These are phyloP conservation scores for Crocidura indochinensis DNA, from an alignment of 2,797 vertebrate genomes.

Conservation along the genomic window DNA sequence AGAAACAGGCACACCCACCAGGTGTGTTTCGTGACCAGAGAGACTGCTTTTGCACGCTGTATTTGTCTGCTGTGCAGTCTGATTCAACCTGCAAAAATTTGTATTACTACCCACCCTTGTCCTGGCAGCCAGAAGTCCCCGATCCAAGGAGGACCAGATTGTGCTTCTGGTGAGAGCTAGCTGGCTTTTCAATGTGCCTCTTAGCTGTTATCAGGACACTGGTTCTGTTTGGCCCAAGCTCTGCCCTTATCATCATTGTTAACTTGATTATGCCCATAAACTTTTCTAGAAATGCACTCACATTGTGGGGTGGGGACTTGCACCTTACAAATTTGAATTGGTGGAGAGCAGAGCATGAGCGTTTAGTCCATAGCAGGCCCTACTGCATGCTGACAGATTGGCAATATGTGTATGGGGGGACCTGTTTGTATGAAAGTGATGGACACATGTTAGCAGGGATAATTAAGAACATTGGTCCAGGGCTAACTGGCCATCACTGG, in stretches of 20 bases:
- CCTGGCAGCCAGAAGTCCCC: background rate
- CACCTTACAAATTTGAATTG: background rate
- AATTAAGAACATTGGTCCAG: rapidly evolving
- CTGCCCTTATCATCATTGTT: background rate
- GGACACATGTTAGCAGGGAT: too few species aligned
- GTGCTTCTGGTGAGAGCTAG: background rate
- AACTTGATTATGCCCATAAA: background rate
- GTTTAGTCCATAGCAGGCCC: background rate
- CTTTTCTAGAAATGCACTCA: background rate
- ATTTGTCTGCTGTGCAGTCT: background rate
- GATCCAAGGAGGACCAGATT: background rate
- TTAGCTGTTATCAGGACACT: background rate
- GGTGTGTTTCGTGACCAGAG: too few species aligned
- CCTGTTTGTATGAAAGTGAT: too few species aligned
- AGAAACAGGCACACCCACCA: background rate
- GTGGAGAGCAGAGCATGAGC: background rate
- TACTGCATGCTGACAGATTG: rapidly evolving
- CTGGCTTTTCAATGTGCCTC: background rate
- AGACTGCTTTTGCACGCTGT: rapidly evolving
- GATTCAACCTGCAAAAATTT: background rate
- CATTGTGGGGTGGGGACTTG: background rate
- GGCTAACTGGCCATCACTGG: background rate
- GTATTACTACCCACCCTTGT: background rate
- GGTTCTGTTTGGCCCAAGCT: background rate
- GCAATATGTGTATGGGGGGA: too few species aligned